Conservation (phyloP, 2,888 invertebrate genomes). For the Laothoe populi region DNA sequence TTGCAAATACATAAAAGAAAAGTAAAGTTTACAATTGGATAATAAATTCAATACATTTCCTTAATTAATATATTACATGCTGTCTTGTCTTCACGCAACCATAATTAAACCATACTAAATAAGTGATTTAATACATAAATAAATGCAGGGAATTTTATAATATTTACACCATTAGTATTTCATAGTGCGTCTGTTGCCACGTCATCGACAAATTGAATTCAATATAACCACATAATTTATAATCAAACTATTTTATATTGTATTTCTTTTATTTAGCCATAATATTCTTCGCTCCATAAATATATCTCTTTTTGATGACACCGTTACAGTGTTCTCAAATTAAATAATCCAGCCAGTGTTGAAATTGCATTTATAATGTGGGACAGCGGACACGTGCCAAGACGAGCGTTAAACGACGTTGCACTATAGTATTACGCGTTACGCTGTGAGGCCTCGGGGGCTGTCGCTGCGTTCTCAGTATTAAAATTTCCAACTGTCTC, state of each 20-base stretch:
- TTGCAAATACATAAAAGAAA: neutral
- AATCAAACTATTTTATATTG: neutral
- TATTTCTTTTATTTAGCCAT: neutral
- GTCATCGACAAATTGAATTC: neutral
- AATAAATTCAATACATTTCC: neutral
- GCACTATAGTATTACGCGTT: constrained; percentile 18
- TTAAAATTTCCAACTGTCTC: constrained; percentile 62
- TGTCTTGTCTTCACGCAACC: neutral
- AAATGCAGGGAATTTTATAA: too few relatives aligned
- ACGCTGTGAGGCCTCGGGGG: constrained; percentile 31
- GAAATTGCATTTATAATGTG: constrained; percentile 21
- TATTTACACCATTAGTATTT: neutral
- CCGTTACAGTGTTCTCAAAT: neutral
- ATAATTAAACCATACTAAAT: too few relatives aligned
- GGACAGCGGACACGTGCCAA: constrained; percentile 10
- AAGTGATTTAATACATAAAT: neutral
- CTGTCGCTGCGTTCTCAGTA: constrained; percentile 54
- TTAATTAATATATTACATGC: neutral
- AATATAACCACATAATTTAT: too few relatives aligned
- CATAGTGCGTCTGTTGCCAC: neutral
- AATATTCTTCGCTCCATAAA: neutral
- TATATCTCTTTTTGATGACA: constrained; percentile 9
- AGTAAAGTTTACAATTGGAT: neutral
- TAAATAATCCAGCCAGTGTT: constrained; percentile 13
- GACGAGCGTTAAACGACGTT: constrained; percentile 9